phyloP scores from a whole-genome alignment of 2,797 vertebrate species.

The Cygnus olor region DNA sequence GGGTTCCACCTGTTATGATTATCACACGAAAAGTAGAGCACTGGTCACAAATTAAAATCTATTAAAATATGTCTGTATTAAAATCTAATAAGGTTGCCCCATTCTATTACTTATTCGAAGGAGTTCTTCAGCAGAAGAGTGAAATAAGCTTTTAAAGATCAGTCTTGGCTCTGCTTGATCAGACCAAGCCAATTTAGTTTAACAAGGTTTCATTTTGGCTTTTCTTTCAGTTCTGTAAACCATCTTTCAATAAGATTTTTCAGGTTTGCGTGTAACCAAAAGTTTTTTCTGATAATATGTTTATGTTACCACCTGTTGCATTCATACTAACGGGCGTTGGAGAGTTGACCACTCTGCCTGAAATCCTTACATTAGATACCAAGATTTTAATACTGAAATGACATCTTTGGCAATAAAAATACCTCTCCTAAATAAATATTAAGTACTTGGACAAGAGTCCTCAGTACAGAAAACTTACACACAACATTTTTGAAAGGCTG shows the following conservation, averaged over 20 bases:
- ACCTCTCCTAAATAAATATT: not conserved
- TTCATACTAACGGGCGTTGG: not conserved
- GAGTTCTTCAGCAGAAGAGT: conserved; percentile 34
- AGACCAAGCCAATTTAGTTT: conserved; percentile 42
- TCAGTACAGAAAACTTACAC: not conserved
- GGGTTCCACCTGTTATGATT: not conserved
- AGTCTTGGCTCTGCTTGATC: conserved; percentile 29
- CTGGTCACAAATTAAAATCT: not conserved
- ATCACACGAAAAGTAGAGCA: not conserved
- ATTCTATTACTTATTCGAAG: conserved; percentile 43
- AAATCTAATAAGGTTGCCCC: conserved; percentile 25
- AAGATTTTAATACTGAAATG: not conserved
- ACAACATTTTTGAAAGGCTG: not conserved
- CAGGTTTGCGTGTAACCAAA: not conserved
- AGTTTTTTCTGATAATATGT: not conserved
- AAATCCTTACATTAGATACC: not conserved
- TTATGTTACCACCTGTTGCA: not conserved
- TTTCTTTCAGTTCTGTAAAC: conserved; percentile 44
- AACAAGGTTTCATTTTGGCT: conserved; percentile 54
- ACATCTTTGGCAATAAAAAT: not conserved
- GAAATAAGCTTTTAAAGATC: conserved; percentile 59
- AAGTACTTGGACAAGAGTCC: not conserved
- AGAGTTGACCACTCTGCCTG: not conserved
- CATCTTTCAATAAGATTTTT: not conserved
- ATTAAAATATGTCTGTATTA: not conserved